Percentiles rank a stretch among this genome's conserved stretches.
phyloP scores from a whole-genome alignment of 2,797 vertebrate species.

The Pagetopsis macropterus region DNA sequence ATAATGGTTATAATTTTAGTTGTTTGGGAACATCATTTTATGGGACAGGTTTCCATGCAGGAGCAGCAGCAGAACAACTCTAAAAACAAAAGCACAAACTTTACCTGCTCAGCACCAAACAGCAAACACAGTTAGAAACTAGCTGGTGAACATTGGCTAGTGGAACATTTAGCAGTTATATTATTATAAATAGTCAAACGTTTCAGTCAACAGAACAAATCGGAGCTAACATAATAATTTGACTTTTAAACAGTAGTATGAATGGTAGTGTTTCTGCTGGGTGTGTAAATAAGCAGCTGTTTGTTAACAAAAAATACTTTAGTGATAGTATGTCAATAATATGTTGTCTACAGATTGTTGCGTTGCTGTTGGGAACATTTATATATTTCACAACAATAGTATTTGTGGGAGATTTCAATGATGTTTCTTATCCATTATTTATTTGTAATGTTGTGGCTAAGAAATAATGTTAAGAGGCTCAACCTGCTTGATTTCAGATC shows the following conservation, averaged over 20 bases:
- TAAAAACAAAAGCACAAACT: not conserved
- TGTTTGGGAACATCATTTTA: too few relatives aligned
- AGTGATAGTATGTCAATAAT: not conserved
- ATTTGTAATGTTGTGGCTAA: not conserved
- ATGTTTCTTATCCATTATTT: not conserved
- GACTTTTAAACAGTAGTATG: not conserved
- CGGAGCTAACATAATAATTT: conserved; percentile 1
- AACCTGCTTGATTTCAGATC: conserved; percentile 3
- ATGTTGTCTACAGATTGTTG: not conserved
- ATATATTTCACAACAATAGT: not conserved
- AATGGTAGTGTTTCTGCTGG: not conserved
- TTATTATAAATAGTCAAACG: not conserved
- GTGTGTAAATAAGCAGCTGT: conserved; percentile 2
- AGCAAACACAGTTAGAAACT: not conserved
- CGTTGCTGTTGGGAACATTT: not conserved
- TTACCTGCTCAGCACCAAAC: not conserved
- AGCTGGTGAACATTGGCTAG: not conserved
- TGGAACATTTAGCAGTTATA: not conserved
- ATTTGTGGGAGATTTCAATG: not conserved
- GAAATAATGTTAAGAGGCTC: not conserved
- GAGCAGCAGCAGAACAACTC: not conserved
- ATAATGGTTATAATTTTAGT: too few relatives aligned
- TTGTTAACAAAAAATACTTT: not conserved
- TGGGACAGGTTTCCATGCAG: too few relatives aligned
- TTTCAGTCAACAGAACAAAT: not conserved